A percentile compares a stretch with the other conserved stretches of the same genome.
These are phyloP conservation scores for Schmidtea mediterranea DNA, from an alignment of 1,140 invertebrate genomes.

Conservation along the genomic window DNA sequence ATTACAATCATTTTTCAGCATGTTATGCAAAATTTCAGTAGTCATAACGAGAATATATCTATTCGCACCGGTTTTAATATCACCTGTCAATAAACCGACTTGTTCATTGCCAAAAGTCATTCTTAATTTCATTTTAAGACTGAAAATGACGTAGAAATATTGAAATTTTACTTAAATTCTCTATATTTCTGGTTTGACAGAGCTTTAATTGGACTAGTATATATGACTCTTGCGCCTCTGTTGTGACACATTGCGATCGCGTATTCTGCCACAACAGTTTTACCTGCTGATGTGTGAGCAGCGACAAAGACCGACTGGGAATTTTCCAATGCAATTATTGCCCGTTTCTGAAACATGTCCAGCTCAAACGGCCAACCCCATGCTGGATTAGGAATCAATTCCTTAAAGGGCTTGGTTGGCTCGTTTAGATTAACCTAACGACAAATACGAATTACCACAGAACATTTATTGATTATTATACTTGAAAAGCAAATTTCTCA, in stretches of 20 bases:
- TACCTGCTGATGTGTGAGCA: constrained; percentile 92
- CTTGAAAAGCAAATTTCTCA: too few relatives aligned
- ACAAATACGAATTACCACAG: too few relatives aligned
- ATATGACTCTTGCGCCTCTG: constrained; percentile 75
- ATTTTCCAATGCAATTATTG: constrained; percentile 70
- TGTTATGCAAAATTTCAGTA: constrained; percentile 83
- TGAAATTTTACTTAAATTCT: constrained; percentile 71
- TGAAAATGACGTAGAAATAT: too few relatives aligned
- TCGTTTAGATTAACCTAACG: too few relatives aligned
- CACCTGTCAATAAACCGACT: constrained; percentile 75
- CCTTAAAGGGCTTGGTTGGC: neutral
- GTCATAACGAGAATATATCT: constrained; percentile 94
- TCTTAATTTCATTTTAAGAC: too few relatives aligned
- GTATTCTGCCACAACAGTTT: constrained; percentile 96
- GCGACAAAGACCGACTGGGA: constrained; percentile 85
- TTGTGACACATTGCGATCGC: constrained; percentile 63
- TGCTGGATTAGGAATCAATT: constrained; percentile 2
- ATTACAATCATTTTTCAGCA: constrained; percentile 82
- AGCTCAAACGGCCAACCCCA: constrained; percentile 61
- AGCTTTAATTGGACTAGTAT: constrained; percentile 96
- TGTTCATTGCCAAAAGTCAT: constrained; percentile 14
- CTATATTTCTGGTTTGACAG: constrained; percentile 95
- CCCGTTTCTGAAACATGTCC: constrained; percentile 83
- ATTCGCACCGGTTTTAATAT: constrained; percentile 57
- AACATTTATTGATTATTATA: too few relatives aligned